phyloP scores from a whole-genome alignment of 2,113 vertebrate species.

The Chlorodrepanis virens region DNA sequence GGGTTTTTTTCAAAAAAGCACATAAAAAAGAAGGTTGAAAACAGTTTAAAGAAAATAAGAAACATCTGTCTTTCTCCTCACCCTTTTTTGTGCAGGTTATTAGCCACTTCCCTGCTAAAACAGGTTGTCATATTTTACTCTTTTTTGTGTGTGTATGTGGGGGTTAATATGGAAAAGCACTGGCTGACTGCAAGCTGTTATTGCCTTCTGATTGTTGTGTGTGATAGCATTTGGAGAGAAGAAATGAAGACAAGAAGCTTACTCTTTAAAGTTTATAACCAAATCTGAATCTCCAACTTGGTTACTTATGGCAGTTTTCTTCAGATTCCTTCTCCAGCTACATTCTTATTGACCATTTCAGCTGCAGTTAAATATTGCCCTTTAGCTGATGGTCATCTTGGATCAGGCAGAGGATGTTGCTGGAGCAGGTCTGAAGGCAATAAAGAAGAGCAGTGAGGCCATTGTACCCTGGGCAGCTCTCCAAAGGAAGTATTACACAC shows the following conservation, averaged over 20 bases:
- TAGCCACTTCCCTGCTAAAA: conserved; percentile 4
- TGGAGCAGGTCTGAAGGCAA: background rate
- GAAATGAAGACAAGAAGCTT: background rate
- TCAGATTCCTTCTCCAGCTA: background rate
- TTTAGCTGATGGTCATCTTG: conserved; percentile 11
- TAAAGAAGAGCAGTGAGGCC: background rate
- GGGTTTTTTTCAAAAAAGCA: background rate
- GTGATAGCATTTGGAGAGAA: background rate
- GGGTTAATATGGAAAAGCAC: background rate
- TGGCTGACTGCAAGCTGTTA: background rate
- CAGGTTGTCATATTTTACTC: background rate
- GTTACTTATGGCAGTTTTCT: background rate
- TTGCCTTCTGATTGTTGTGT: background rate
- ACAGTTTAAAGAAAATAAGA: conserved; percentile 59
- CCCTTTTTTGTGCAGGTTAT: background rate
- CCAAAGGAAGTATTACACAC: background rate
- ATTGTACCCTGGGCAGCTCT: background rate
- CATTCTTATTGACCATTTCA: background rate
- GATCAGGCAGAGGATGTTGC: background rate
- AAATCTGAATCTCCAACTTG: background rate
- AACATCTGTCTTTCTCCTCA: conserved; percentile 51
- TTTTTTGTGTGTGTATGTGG: background rate
- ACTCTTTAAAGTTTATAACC: background rate
- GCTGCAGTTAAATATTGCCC: background rate
- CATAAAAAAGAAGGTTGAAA: conserved; percentile 37